phyloP scores from a whole-genome alignment of 2,113 vertebrate genomes.

The Nannospalax galili region DNA sequence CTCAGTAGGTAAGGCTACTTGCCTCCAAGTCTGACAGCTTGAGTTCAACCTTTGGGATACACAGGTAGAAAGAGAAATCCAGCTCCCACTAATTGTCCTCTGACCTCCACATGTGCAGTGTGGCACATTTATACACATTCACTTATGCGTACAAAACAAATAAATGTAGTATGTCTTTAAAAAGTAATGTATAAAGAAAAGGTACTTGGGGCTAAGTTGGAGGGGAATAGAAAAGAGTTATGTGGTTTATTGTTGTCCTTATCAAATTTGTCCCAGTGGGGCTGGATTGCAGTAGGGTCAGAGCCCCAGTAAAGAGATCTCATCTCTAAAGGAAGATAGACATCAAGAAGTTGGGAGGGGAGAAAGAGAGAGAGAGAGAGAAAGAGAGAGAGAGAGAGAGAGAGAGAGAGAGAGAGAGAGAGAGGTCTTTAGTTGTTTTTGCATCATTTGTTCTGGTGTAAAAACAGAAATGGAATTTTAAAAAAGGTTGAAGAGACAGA shows the following conservation, averaged over 20 bases:
- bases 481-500: too few species aligned
- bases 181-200: neutral
- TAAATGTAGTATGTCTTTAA: neutral
- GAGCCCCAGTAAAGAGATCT: neutral
- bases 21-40: neutral
- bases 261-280: neutral
- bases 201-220: neutral
- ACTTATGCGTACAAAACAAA: neutral
- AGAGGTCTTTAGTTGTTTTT: neutral
- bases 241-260: neutral
- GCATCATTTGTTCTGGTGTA: neutral
- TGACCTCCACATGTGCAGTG: neutral
- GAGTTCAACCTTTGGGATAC: neutral
- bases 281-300: neutral
- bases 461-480: neutral
- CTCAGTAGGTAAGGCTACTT: too few species aligned
- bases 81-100: neutral
- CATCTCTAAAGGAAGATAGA: neutral
- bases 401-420: too few species aligned
- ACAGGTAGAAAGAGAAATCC: neutral
- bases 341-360: too few species aligned
- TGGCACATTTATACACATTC: too few species aligned
- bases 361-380: too few species aligned
- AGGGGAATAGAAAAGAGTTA: neutral
- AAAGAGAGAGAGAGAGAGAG: too few species aligned